Percentiles rank a stretch among this genome's conserved stretches.
Conservation (phyloP, 2,797 vertebrate genomes). For the Semaprochilodus insignis region DNA sequence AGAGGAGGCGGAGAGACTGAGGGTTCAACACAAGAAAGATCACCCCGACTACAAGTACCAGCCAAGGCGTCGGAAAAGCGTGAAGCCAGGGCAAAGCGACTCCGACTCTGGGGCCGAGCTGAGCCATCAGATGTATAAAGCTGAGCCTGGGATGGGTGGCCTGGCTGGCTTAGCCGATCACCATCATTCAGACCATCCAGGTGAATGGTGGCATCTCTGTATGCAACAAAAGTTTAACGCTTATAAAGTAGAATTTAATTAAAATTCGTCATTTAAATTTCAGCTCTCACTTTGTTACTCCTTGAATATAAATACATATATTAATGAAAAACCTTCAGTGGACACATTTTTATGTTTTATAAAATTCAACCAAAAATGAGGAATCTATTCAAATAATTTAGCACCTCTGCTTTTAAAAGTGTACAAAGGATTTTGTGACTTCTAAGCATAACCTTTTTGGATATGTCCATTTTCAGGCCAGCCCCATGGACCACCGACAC, state of each 20-base stretch:
- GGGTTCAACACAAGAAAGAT: slow-evolving; percentile 98
- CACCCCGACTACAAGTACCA: slow-evolving; percentile 99
- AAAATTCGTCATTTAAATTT: not conserved
- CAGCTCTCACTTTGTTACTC: not conserved
- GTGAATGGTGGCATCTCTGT: slow-evolving; percentile 67
- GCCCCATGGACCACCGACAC: slow-evolving; percentile 93
- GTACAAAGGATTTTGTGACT: not conserved
- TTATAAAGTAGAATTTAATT: not conserved
- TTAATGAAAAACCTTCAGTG: no score
- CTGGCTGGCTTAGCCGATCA: slow-evolving; percentile 81
- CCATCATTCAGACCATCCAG: slow-evolving; percentile 88
- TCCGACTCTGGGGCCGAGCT: slow-evolving; percentile 89
- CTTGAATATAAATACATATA: not conserved
- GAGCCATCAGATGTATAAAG: slow-evolving; percentile 91
- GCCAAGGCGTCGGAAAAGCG: slow-evolving; percentile 91
- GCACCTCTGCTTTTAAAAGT: no score
- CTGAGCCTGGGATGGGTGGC: slow-evolving; percentile 81
- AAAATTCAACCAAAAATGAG: no score
- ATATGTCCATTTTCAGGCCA: slow-evolving; percentile 79
- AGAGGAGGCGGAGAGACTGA: slow-evolving; percentile 93
- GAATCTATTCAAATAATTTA: not conserved
- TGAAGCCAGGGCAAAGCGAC: slow-evolving; percentile 92
- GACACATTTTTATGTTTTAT: not conserved
- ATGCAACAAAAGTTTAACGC: not conserved
- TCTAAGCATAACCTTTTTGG: not conserved